Percentiles rank a stretch among this genome's conserved stretches.
Evolutionary conservation across 2,888 invertebrate species (phyloP).

Genomic region (Didymodactylos carnosus): DNA sequence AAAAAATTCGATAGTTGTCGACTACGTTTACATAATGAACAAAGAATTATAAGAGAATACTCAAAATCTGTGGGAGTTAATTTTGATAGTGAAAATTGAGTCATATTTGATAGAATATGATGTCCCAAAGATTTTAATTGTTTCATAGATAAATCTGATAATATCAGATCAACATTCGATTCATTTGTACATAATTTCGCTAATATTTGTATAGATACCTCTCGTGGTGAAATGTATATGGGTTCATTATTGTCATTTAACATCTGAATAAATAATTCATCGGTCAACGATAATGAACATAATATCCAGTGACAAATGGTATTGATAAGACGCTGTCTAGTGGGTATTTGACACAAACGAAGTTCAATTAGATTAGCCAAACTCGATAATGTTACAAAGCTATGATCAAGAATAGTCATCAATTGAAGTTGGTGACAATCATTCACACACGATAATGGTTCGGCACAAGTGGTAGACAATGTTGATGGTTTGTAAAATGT

Average conservation of each 20-base stretch:
- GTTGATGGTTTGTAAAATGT: background rate
- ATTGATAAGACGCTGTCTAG: background rate
- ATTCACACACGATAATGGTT: background rate
- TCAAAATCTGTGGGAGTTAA: background rate
- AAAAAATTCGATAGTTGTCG: background rate
- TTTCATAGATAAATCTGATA: background rate
- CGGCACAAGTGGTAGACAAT: background rate
- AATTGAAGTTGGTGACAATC: background rate
- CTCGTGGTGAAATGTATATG: background rate
- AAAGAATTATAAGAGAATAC: background rate
- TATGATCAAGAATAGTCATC: background rate
- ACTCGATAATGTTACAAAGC: background rate
- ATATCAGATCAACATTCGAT: background rate
- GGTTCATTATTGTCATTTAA: background rate
- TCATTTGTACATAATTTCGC: background rate
- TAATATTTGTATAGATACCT: background rate
- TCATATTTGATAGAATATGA: background rate
- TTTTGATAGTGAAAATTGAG: background rate
- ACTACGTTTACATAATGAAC: background rate
- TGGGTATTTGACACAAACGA: background rate
- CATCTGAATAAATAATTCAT: background rate
- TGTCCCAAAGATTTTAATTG: background rate
- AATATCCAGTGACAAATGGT: background rate
- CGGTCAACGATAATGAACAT: background rate
- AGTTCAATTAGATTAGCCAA: background rate